Evolutionary conservation across 2,797 vertebrate genomes (phyloP).

Genomic region (Sebastes itinus): DNA sequence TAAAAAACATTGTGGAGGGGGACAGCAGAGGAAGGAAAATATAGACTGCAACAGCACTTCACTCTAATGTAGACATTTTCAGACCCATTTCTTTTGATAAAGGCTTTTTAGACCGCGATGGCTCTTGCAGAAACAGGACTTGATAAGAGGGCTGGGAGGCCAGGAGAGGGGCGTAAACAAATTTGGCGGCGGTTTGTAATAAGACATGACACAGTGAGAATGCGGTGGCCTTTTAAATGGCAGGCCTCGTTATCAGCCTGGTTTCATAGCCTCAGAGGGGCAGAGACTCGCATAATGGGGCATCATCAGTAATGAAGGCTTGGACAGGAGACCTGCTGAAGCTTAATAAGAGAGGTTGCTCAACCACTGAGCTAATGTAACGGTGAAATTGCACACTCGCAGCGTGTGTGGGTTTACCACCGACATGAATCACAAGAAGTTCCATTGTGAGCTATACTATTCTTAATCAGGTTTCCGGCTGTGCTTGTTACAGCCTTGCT

Average conservation of each 20-base stretch:
- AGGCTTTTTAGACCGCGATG: background rate
- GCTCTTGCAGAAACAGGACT: conserved; percentile 13
- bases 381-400: background rate
- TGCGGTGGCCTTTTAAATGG: conserved; percentile 75
- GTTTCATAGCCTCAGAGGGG: conserved; percentile 51
- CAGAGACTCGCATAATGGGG: conserved; percentile 60
- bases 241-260: conserved; percentile 63
- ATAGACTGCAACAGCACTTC: conserved; percentile 16
- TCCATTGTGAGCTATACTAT: background rate
- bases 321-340: conserved; percentile 34
- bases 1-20: conserved; percentile 15
- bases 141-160: conserved; percentile 21
- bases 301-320: conserved; percentile 55
- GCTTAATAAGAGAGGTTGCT: conserved; percentile 12
- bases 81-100: conserved; percentile 11
- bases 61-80: conserved; percentile 26
- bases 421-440: background rate
- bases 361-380: conserved; percentile 1
- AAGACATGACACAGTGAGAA: conserved; percentile 59
- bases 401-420: background rate
- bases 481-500: background rate
- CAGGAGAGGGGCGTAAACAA: conserved; percentile 47
- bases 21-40: conserved; percentile 22
- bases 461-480: conserved; percentile 12
- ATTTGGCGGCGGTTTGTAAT: conserved; percentile 47